Evolutionary conservation across 2,888 invertebrate genomes (phyloP), one percentile per base, ranked within the genome.

Genomic region (Mimachlamys varia): DNA sequence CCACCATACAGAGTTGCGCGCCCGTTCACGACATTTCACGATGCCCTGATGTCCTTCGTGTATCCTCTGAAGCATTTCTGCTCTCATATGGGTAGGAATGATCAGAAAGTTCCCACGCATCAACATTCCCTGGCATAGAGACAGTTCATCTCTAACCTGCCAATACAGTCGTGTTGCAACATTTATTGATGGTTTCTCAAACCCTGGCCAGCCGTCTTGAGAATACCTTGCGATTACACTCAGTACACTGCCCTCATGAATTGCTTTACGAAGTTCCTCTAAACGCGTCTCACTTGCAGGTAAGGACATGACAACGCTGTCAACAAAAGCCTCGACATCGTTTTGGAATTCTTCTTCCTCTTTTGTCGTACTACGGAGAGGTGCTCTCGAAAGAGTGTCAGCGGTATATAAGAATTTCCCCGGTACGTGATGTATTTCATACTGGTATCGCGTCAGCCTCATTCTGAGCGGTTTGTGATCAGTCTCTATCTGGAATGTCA

Each of bases 391-490:
- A 88, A 92, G 88, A n/a, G 91, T 87, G 88, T 93, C 92, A 49
- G 92, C 90, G 88, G 91, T 90, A 33, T 89, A 37, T 44, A 92
- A n/a, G 17, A 88, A n/a, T 50, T 91, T 92, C 19, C 91, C 92
- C 1, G 90, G 89, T n/a, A 91, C 90, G 49, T 89, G 89, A 2
- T 22, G 13, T 88, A 96, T 93, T 0, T 88, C 88, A 90, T 94
- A 96, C 55, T 93, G 90, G 90, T 93, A 96, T 33, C 95, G 88
- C 94, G 95, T 93, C 5, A 96, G 91, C 33, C 90, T 37, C 91
- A 96, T 93, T 87, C 96, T 92, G 7, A 96, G 92, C 0, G 96
- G 96, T 91, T 96, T 96, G 92, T 97, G 96, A 92, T 97, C 96
- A 0, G 96, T 97, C 92, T 95, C 93, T 0, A 96, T 89, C n/a